A percentile compares a stretch with the other conserved stretches of the same genome.
phyloP scores from a whole-genome alignment of 2,113 vertebrate species.

The Coreoperca whiteheadi region DNA sequence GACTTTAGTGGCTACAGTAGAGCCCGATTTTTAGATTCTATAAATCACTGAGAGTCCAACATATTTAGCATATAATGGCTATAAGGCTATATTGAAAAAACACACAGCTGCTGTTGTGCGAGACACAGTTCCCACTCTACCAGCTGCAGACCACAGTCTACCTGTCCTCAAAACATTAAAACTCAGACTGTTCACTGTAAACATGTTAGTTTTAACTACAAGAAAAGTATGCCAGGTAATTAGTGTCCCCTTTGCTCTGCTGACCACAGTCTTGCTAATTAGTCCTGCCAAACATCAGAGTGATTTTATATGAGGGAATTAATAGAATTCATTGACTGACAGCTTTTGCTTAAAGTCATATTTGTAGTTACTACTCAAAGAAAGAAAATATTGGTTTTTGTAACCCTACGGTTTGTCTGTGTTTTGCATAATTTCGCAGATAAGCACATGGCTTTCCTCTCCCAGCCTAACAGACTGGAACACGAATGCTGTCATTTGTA shows the following conservation, averaged over 20 bases:
- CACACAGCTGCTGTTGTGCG: not conserved
- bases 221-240: not conserved
- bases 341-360: not conserved
- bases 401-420: not conserved
- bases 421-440: not conserved
- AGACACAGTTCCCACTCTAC: no score
- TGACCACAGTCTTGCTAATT: conserved; percentile 8
- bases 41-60: not conserved
- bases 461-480: not conserved
- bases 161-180: not conserved
- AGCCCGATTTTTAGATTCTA: not conserved
- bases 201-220: not conserved
- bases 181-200: not conserved
- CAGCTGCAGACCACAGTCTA: not conserved
- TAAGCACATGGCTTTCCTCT: not conserved
- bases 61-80: not conserved
- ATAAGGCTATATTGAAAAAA: not conserved
- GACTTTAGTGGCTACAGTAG: not conserved
- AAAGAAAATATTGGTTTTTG: not conserved
- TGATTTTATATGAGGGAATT: not conserved
- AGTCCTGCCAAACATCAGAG: not conserved
- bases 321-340: not conserved
- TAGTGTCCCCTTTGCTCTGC: not conserved
- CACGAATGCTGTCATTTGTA: conserved; percentile 8
- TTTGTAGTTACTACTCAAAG: not conserved